Conservation (phyloP, 2,113 vertebrate species). For the Crotalus helleri region DNA sequence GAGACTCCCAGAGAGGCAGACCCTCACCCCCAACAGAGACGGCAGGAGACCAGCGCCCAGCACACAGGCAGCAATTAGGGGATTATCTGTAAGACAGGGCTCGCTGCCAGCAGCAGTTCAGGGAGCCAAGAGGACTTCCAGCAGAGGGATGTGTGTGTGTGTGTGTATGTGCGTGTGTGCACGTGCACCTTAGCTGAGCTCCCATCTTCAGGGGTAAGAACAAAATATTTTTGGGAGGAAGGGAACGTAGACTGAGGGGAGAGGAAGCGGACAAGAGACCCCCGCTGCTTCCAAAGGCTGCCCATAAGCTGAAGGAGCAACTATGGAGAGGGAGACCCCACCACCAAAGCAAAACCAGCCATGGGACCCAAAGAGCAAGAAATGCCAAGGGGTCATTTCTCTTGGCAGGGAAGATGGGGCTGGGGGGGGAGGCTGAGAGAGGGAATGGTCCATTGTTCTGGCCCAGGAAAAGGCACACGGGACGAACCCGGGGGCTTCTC, state of each 20-base stretch:
- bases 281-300: neutral
- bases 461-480: neutral
- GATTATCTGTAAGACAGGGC: conserved; percentile 28
- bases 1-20: neutral
- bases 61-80: conserved; percentile 38
- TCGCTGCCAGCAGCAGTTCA: conserved; percentile 24
- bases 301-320: neutral
- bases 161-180: neutral
- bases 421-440: neutral
- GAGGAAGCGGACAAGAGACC: neutral
- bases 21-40: neutral
- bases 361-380: neutral
- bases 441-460: neutral
- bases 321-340: neutral
- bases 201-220: conserved; percentile 22
- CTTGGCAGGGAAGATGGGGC: neutral
- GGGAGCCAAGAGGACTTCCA: conserved; percentile 24
- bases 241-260: neutral
- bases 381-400: neutral
- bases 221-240: neutral
- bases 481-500: accelerated
- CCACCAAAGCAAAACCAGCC: neutral
- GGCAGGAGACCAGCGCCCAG: conserved; percentile 11
- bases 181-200: neutral
- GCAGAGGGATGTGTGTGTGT: conserved; percentile 1